Conservation (phyloP, 1,140 invertebrate species). For the Drosophila truncata region DNA sequence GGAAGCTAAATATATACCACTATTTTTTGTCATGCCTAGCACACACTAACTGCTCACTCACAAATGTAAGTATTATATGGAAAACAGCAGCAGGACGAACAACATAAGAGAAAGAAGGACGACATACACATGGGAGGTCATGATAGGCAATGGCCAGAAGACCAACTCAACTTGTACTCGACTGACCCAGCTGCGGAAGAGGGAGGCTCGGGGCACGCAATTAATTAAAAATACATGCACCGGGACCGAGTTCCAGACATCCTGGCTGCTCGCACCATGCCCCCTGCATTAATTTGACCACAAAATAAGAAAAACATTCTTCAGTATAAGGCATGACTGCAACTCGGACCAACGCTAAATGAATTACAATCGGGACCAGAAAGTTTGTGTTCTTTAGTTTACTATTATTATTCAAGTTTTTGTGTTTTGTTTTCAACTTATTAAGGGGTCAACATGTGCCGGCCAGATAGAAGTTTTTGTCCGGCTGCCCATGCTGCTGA, state of each 20-base stretch:
- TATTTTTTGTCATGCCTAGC: not conserved
- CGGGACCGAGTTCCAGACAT: slow-evolving; percentile 68
- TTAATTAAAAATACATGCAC: slow-evolving; percentile 83
- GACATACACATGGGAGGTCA: slow-evolving; percentile 49
- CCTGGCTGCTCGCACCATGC: slow-evolving; percentile 27
- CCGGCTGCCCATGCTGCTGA: slow-evolving; percentile 29
- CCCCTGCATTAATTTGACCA: slow-evolving; percentile 68
- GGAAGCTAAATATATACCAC: not conserved
- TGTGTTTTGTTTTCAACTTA: slow-evolving; percentile 6
- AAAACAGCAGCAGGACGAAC: slow-evolving; percentile 17
- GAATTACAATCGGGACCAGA: slow-evolving; percentile 56
- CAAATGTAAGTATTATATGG: not conserved
- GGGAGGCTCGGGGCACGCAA: slow-evolving; percentile 57
- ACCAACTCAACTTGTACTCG: slow-evolving; percentile 27
- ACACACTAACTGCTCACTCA: not conserved
- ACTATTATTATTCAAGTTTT: not conserved
- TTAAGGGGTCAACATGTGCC: slow-evolving; percentile 45
- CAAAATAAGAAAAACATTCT: slow-evolving; percentile 59
- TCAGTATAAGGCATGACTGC: slow-evolving; percentile 27
- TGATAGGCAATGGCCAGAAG: slow-evolving; percentile 31
- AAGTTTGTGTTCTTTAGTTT: slow-evolving; percentile 17
- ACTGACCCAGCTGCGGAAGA: slow-evolving; percentile 8
- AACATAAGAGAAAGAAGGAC: not conserved
- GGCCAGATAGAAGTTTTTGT: slow-evolving; percentile 31
- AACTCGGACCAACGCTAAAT: slow-evolving; percentile 55